Base-by-base conservation (phyloP, 2,888 invertebrate species). In the Pemphredon lugubris region DNA sequence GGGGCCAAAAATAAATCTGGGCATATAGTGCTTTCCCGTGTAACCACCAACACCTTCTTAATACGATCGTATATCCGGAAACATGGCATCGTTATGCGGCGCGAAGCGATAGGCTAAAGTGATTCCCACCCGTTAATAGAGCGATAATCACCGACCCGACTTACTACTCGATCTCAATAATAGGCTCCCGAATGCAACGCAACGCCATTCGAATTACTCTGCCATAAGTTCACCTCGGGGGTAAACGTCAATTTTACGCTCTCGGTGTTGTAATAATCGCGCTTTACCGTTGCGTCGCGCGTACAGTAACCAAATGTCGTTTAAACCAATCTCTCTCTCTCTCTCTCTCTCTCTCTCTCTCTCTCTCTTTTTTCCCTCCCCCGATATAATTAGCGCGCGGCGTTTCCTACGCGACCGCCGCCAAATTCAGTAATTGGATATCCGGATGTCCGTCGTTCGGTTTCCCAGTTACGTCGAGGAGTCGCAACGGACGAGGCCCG, bases 371-470 rank as follows among this genome's bases (percentile, higher is more conserved):
- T 16, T 20, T 20, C 11, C 42, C 30, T 11, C 11, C 7, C 37
- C 16, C 16, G 7, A 9, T 9, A n/a, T 3, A 9, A 30, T 30
- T 6, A 5, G n/a, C 21, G 21, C 18, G 21, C 16, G 13, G 4
- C 16, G 20, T 14, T 44, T n/a, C 16, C 44, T 44, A 13, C 18
- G 18, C 16, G 26, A n/a, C 18, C 47, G 20, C 14, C n/a, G 6
- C 34, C 30, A 53, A 60, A 67, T 64, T 66, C 44, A 44, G 64
- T 71, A 74, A 74, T 70, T 42, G 55, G 65, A 81, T 70, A 75
- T 63, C 60, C 75, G 65, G 55, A 60, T 51, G 48, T 75, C 72
- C 73, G 64, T 53, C 55, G 58, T 57, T 66, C 64, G 53, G 20
- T 59, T 57, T 58, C 47, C 48, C 48, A 20, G 13, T 40, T 6